Evolutionary conservation across 2,113 vertebrate genomes (phyloP).

Genomic region (Thalassoma bifasciatum): DNA sequence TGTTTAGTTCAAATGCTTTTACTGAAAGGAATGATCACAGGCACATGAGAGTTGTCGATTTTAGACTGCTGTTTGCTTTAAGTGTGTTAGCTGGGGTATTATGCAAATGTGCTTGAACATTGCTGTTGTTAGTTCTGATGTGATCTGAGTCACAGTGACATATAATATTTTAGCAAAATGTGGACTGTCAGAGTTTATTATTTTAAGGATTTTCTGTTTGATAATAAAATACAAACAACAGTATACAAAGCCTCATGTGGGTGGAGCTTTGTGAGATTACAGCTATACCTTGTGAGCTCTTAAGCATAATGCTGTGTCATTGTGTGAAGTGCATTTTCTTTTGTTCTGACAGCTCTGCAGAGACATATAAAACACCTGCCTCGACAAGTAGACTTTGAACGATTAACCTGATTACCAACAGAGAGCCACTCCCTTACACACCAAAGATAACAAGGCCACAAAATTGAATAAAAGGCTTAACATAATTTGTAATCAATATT

Average conservation of each 20-base stretch:
- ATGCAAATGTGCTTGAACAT: conserved; percentile 30
- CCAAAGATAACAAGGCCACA: neutral
- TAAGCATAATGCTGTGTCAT: neutral
- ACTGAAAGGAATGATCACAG: neutral
- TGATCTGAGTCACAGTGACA: conserved; percentile 33
- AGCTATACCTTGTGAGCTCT: neutral
- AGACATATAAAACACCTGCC: conserved; percentile 12
- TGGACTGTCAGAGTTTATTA: conserved; percentile 36
- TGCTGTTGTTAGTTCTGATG: conserved; percentile 7
- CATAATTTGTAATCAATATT: neutral
- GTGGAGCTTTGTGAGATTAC: neutral
- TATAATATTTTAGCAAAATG: conserved; percentile 25
- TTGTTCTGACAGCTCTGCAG: neutral
- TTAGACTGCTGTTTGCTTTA: neutral
- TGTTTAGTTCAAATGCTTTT: conserved; percentile 2
- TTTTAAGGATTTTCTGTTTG: conserved; percentile 40
- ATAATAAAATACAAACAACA: conserved; percentile 58
- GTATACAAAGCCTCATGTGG: too few species aligned
- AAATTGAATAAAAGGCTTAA: neutral
- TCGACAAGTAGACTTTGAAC: conserved; percentile 43
- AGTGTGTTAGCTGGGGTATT: conserved; percentile 24
- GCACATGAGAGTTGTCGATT: neutral
- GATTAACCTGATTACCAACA: neutral
- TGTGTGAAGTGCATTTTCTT: neutral
- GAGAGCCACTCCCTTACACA: conserved; percentile 29